phyloP scores from a whole-genome alignment of 2,797 vertebrate genomes.

The Acestrorhynchus altus region DNA sequence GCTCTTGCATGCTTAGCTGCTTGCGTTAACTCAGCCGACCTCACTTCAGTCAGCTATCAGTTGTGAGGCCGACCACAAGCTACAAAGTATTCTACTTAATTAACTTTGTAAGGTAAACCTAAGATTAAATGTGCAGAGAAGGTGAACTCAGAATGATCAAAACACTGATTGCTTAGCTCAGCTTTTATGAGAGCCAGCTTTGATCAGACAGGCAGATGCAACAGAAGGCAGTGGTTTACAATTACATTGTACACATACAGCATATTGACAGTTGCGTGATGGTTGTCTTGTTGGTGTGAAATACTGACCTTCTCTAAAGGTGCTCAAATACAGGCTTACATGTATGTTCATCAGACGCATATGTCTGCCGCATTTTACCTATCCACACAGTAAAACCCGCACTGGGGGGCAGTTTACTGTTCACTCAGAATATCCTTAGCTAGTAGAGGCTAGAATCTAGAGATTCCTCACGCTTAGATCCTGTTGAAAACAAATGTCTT shows the following conservation, averaged over 20 bases:
- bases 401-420: no score
- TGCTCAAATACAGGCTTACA: not conserved
- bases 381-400: no score
- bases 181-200: not conserved
- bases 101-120: constrained; percentile 24
- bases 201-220: not conserved
- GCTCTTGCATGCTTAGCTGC: not conserved
- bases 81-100: constrained; percentile 5
- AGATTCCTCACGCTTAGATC: no score
- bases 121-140: constrained; percentile 20
- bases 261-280: no score
- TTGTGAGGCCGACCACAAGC: not conserved
- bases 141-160: not conserved
- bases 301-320: no score
- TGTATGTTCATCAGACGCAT: not conserved
- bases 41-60: constrained; percentile 1
- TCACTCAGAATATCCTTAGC: no score
- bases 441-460: no score
- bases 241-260: no score
- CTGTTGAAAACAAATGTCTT: no score
- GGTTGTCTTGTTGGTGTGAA: no score
- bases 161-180: not conserved
- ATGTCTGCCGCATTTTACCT: no score
- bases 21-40: not conserved
- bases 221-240: not conserved